Evolutionary conservation across 2,797 vertebrate genomes (phyloP).

Genomic region (Darevskia nairensis): DNA sequence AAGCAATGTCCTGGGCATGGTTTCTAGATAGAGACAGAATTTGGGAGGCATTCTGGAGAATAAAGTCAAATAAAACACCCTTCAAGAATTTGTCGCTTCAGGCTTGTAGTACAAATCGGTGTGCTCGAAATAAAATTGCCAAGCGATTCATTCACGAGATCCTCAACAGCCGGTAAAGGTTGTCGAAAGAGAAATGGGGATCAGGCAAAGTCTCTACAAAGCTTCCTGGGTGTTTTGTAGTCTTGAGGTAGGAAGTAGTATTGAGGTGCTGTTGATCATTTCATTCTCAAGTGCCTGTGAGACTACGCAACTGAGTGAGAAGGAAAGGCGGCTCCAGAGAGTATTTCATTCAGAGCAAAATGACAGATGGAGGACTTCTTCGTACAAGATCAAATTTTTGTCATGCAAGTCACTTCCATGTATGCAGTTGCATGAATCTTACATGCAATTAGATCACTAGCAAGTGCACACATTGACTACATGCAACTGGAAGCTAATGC

Average conservation of each 20-base stretch:
- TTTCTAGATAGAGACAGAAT: not conserved
- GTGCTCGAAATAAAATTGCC: not conserved
- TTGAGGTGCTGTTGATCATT: not conserved
- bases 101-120: not conserved
- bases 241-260: slow-evolving; percentile 1
- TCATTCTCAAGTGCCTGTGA: slow-evolving; percentile 16
- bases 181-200: not conserved
- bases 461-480: not conserved
- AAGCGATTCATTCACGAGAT: not conserved
- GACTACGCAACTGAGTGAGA: not conserved
- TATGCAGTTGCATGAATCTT: not conserved
- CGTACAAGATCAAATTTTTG: not conserved
- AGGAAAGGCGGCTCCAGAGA: not conserved
- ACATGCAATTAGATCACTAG: not conserved
- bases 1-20: not conserved
- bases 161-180: not conserved
- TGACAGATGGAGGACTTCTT: not conserved
- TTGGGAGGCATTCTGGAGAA: slow-evolving; percentile 2
- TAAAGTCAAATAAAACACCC: not conserved
- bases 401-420: not conserved
- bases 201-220: not conserved
- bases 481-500: not conserved
- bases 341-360: not conserved
- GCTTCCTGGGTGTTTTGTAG: not conserved
- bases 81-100: not conserved